A percentile compares a stretch with the other conserved stretches of the same genome.
Evolutionary conservation across 2,888 invertebrate genomes (phyloP).

Genomic region (Dryobota labecula): DNA sequence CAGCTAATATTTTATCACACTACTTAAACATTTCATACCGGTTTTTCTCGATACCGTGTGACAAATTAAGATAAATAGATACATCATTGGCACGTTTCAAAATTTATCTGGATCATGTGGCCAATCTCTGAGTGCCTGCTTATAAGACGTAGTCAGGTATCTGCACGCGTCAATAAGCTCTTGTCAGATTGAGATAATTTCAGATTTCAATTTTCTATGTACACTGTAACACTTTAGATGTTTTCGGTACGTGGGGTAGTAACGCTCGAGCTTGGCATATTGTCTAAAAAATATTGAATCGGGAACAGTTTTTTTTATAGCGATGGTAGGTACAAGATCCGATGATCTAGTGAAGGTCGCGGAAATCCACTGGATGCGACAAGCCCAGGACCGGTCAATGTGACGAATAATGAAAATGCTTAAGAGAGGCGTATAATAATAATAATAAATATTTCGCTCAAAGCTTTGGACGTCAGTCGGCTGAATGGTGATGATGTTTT

Average conservation of each 20-base stretch:
- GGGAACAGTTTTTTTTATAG: too few species aligned
- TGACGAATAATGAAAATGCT: too few species aligned
- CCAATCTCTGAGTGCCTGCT: slow-evolving; percentile 32
- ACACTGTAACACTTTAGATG: too few species aligned
- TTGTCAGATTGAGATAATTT: slow-evolving; percentile 16
- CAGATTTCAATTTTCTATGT: slow-evolving; percentile 37
- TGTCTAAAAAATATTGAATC: too few species aligned
- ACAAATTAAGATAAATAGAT: slow-evolving; percentile 36
- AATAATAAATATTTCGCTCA: too few species aligned
- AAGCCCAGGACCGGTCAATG: too few species aligned
- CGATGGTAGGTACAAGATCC: too few species aligned
- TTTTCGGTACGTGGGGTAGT: slow-evolving; percentile 1
- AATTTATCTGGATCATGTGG: slow-evolving; percentile 43
- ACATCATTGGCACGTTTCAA: slow-evolving; percentile 22
- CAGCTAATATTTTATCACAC: neutral
- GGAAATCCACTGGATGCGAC: too few species aligned
- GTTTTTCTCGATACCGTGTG: slow-evolving; percentile 22
- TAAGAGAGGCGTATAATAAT: too few species aligned
- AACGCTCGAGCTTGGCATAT: neutral
- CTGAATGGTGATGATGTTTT: too few species aligned
- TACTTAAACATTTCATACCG: neutral
- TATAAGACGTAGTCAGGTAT: slow-evolving; percentile 15
- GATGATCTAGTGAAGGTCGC: too few species aligned
- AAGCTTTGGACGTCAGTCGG: too few species aligned
- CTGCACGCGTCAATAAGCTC: slow-evolving; percentile 15